Conservation (phyloP, 2,113 vertebrate species). For the Cichladusa arquata region DNA sequence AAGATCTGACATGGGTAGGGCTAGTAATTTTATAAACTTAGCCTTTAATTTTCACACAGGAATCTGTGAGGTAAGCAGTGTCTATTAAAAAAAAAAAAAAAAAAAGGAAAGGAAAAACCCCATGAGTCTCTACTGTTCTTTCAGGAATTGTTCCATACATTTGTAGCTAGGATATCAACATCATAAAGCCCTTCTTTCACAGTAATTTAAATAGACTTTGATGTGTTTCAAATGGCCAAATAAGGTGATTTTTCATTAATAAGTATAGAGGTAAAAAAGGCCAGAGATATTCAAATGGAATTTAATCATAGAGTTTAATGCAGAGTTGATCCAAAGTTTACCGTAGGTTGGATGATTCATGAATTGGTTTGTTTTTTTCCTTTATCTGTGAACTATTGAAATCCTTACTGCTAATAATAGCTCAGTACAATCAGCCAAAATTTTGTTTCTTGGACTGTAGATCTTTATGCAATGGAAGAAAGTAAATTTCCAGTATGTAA, state of each 20-base stretch:
- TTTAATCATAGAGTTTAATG: background rate
- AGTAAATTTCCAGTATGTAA: background rate
- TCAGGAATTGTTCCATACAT: background rate
- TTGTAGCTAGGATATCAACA: background rate
- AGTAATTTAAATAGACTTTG: background rate
- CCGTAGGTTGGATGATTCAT: background rate
- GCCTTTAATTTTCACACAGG: conserved; percentile 48
- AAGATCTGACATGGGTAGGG: conserved; percentile 30
- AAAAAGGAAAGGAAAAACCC: background rate
- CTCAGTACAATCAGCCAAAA: background rate
- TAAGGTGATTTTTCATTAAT: background rate
- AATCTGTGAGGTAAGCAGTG: background rate
- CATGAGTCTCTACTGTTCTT: background rate
- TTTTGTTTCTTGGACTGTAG: background rate
- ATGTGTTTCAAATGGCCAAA: background rate
- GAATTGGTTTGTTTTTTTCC: background rate
- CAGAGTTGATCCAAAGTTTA: background rate
- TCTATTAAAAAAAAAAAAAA: background rate
- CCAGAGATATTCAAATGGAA: background rate
- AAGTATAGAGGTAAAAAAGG: background rate
- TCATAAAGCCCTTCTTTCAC: background rate
- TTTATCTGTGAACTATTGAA: background rate
- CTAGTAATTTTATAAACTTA: conserved; percentile 42
- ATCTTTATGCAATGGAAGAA: background rate
- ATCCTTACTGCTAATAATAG: background rate